A percentile compares a stretch with the other conserved stretches of the same genome.
phyloP scores from a whole-genome alignment of 2,113 vertebrate species.

The Gavia stellata region DNA sequence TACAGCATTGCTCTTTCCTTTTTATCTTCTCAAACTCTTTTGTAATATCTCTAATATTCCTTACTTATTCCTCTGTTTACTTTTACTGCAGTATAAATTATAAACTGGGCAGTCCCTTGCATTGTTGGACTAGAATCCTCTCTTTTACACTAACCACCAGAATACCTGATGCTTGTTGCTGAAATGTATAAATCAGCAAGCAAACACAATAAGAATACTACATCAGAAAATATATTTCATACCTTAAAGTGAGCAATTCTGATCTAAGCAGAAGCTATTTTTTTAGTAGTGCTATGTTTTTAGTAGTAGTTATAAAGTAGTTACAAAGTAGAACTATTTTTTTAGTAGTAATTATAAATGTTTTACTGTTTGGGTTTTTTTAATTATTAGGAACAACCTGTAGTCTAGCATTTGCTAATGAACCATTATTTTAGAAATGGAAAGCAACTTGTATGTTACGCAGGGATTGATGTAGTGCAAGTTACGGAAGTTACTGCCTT shows the following conservation, averaged over 20 bases:
- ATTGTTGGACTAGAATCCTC: not conserved
- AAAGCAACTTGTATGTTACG: not conserved
- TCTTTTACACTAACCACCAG: not conserved
- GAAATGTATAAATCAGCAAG: not conserved
- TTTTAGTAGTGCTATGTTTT: not conserved
- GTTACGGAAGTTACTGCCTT: not conserved
- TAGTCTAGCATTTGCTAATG: not conserved
- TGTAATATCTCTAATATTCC: not conserved
- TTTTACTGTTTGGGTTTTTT: not conserved
- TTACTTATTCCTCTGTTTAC: not conserved
- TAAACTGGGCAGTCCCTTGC: not conserved
- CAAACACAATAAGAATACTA: not conserved
- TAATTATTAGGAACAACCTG: not conserved
- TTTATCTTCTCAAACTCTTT: not conserved
- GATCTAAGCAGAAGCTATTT: not conserved
- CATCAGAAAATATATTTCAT: not conserved
- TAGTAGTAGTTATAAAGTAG: not conserved
- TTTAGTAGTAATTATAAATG: not conserved
- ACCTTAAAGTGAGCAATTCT: not conserved
- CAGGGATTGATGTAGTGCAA: not conserved
- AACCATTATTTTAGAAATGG: not conserved
- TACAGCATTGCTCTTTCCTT: not conserved
- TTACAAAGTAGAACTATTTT: too few relatives aligned
- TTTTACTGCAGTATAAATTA: not conserved
- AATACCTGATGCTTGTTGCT: not conserved